Evolutionary conservation across 2,113 vertebrate species (phyloP), one percentile per base, ranked within the genome.

Genomic region (Callipepla squamata): DNA sequence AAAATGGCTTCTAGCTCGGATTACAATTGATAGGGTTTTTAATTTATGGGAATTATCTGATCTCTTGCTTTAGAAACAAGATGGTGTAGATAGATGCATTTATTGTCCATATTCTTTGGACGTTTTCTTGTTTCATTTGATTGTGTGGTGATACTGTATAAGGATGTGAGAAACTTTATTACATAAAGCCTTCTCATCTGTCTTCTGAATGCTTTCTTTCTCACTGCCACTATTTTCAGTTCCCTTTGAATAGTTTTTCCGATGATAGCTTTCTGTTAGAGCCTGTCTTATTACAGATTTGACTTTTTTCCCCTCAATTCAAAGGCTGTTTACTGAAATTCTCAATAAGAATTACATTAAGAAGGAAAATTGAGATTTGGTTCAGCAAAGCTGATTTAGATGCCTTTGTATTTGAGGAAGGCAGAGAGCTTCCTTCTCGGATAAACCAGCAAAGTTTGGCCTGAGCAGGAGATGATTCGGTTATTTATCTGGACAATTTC

Each of bases 41-140:
- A 97, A 98, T 98, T 98, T 98, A 96, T 97, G 86, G 96, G 87
- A 89, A 93, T 96, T 94, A 97, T 98, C 97, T 97, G 96, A 98
- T 98, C 85, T 91, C 93, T 70, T 95, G 93, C 96, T 97, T 97
- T 97, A 93, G 96, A 97, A 97, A 97, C 96, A 96, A 97, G 98
- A 97, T 97, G 85, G 85, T 89, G 65, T 88, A 95, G 97, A 97
- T 97, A 96, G 44, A 94, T 93, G 89, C 67, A 89, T 93, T 97
- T 97, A 94, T 68, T 97, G 97, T 97, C 97, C 96, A 77, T 96
- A 95, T 97, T 97, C 96, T 94, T 85, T 78, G 79, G 85, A 86
- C 94, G 57, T 85, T 96, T 96, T 97, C 91, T 94, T 94, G 96
- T 96, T 96, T 98, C 96, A 97, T 98, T 97, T 97, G 98, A 97